Evolutionary conservation across 1,140 invertebrate genomes (phyloP), one percentile per base, ranked within the genome.

Genomic region (Eufriesea mexicana): DNA sequence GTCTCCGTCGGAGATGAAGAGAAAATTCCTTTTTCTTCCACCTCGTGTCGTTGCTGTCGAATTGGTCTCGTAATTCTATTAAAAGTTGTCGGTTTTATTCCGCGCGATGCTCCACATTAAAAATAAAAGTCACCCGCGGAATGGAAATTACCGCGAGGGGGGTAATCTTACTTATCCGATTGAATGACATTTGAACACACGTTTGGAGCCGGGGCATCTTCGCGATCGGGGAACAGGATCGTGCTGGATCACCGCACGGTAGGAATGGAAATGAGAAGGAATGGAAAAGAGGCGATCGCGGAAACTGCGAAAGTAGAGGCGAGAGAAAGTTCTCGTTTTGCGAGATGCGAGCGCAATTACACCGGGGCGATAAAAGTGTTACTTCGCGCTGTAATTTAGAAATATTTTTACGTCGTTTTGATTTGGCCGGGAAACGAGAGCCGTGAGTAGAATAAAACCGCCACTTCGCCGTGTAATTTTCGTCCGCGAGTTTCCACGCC

Each of bases 321-420:
- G 67, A 66, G 86, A 84, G 85, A 87, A 87, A 85, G 83, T 87
- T 77, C 73, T 68, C 68, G 78, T n/a, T 62, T 72, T n/a, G 74
- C 86, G 86, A 84, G 86, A 85, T 87, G 86, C 86, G 75, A 84
- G 64, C 76, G 86, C 83, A 87, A 88, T 87, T 88, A 82, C 86
- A 81, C 55, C 68, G 86, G 20, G 76, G 78, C 72, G 83, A 88
- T 88, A 87, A 88, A 88, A 87, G 86, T 85, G 86, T 79, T 84
- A 77, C 78, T 87, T 87, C 79, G 83, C 86, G 75, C 82, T 81
- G 83, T 87, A 88, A 87, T 87, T 84, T 88, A 84, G 79, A 73
- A 54, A 68, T 81, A 87, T 88, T 88, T 88, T 87, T 87, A 84
- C 83, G 86, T 78, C 83, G 64, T 73, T 87, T 74, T 73, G 76